Percentiles rank a stretch among this genome's conserved stretches.
These are phyloP conservation scores for Pseudochirops cupreus DNA, from an alignment of 2,797 vertebrate species.

Conservation along the genomic window DNA sequence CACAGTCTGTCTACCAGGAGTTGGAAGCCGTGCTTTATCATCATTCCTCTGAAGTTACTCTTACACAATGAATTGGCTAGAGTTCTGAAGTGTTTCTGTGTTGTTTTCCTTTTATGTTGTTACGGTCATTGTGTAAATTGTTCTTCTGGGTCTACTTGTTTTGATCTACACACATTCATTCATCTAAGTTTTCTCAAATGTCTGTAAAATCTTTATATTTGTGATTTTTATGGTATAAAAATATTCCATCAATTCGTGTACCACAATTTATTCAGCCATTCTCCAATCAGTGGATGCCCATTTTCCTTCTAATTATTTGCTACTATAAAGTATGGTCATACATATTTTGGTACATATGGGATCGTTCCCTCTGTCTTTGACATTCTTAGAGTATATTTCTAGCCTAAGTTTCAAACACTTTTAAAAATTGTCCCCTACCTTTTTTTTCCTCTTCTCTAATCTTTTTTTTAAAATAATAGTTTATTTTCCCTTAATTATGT, in stretches of 20 bases:
- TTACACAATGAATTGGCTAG: background rate
- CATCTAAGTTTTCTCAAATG: background rate
- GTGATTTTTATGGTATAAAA: background rate
- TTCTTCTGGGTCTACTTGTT: background rate
- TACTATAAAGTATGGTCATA: background rate
- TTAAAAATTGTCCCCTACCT: background rate
- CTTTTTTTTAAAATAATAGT: background rate
- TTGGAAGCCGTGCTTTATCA: background rate
- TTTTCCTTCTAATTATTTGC: background rate
- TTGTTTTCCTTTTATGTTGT: background rate
- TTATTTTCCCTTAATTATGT: background rate
- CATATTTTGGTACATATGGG: background rate
- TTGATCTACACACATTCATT: background rate
- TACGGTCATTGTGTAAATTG: background rate
- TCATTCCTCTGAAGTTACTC: background rate
- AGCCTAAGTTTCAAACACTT: background rate
- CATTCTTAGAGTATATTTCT: background rate
- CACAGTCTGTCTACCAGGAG: background rate
- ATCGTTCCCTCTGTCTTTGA: background rate
- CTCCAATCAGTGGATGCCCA: background rate
- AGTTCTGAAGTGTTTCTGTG: background rate
- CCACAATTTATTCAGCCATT: background rate
- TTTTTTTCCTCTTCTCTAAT: background rate
- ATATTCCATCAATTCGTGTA: background rate
- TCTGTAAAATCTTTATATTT: background rate